phyloP scores from a whole-genome alignment of 1,140 invertebrate species.

The Drosophila serrata region DNA sequence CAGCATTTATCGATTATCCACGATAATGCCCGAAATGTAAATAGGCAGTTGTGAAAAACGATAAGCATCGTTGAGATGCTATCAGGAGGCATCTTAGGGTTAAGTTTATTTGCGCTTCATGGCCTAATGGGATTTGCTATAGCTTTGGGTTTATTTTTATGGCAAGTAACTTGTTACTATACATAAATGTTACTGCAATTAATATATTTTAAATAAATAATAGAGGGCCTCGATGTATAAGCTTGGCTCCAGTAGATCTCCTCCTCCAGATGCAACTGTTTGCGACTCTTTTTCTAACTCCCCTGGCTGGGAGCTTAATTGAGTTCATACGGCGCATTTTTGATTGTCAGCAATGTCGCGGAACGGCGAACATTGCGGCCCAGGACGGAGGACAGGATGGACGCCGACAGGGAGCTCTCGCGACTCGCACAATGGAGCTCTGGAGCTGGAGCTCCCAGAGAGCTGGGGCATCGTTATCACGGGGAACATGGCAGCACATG shows the following conservation, averaged over 20 bases:
- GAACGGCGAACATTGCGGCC: constrained; percentile 45
- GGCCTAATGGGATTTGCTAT: neutral
- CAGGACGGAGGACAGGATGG: constrained; percentile 10
- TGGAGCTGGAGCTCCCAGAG: constrained; percentile 1
- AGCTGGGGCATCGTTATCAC: constrained; percentile 73
- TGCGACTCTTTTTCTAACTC: neutral
- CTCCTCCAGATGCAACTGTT: neutral
- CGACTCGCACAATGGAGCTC: constrained; percentile 28
- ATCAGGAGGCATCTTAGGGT: constrained; percentile 22
- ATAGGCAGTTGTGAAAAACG: constrained; percentile 30
- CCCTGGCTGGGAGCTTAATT: constrained; percentile 61
- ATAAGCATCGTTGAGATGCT: neutral
- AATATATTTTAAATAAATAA: neutral
- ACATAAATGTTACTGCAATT: neutral
- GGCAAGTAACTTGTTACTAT: neutral
- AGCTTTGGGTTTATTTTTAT: neutral
- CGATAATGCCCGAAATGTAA: constrained; percentile 23
- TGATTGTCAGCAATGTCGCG: constrained; percentile 65
- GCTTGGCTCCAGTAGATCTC: neutral
- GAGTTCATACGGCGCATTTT: constrained; percentile 74
- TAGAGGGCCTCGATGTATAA: neutral
- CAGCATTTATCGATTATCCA: constrained; percentile 36
- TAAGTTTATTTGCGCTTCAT: constrained; percentile 21
- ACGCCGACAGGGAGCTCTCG: constrained; percentile 54
- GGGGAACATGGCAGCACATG: constrained; percentile 78